Conservation (phyloP, 2,113 vertebrate species). For the Onychostruthus taczanowskii region DNA sequence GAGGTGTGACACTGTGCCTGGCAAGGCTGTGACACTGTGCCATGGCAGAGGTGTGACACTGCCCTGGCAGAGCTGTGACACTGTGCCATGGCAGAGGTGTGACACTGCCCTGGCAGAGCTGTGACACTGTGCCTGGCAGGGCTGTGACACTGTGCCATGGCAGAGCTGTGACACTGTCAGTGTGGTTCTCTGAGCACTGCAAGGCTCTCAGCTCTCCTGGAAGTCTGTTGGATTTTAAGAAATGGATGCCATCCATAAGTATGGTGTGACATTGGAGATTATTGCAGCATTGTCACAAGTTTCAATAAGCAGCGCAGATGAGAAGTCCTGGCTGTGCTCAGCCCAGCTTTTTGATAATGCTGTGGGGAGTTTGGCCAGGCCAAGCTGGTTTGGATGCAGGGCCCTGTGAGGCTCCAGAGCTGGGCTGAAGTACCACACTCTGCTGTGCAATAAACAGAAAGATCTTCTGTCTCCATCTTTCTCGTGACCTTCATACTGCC, state of each 20-base stretch:
- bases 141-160: neutral
- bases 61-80: neutral
- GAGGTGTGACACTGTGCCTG: neutral
- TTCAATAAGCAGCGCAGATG: neutral
- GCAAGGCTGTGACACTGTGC: neutral
- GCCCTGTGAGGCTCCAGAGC: neutral
- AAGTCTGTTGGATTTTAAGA: neutral
- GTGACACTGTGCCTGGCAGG: neutral
- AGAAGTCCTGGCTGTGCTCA: neutral
- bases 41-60: neutral
- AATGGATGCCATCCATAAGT: neutral
- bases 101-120: neutral
- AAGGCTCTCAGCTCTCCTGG: neutral
- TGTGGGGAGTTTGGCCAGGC: neutral
- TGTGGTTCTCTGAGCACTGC: accelerated
- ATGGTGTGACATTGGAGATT: accelerated
- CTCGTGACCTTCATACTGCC: neutral
- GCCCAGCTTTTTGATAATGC: neutral
- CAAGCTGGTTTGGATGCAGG: neutral
- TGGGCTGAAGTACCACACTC: neutral
- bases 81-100: neutral
- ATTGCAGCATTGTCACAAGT: neutral
- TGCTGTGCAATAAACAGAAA: neutral
- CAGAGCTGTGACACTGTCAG: neutral
- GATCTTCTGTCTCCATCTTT: neutral